Percentiles rank a stretch among this genome's conserved stretches.
Evolutionary conservation across 2,888 invertebrate species (phyloP).

Genomic region (Tanypteryx hageni): DNA sequence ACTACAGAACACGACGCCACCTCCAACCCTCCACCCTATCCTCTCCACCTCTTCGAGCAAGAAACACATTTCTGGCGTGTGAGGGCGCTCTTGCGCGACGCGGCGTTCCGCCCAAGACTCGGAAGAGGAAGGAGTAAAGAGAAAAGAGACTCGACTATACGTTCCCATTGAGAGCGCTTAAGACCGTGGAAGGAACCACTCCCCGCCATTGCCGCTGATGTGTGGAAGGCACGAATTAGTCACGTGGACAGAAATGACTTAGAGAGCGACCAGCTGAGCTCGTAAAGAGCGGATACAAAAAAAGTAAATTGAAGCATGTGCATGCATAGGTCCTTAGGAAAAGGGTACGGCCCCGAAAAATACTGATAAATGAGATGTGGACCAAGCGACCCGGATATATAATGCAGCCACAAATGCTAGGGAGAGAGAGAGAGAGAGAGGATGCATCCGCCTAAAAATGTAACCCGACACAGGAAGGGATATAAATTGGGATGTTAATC

Average conservation of each 20-base stretch:
- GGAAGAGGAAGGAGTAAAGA: neutral
- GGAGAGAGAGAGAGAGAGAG: neutral
- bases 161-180: neutral
- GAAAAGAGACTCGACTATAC: neutral
- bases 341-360: too few relatives aligned
- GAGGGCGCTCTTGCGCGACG: neutral
- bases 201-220: neutral
- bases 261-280: neutral
- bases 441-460: neutral
- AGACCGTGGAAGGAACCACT: neutral
- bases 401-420: neutral
- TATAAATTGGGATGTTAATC: neutral
- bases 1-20: neutral
- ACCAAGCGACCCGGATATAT: neutral
- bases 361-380: neutral
- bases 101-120: neutral
- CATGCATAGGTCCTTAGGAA: too few relatives aligned
- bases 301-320: neutral
- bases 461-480: neutral
- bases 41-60: neutral
- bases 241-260: conserved; percentile 10
- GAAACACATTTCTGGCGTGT: neutral
- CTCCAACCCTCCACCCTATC: neutral
- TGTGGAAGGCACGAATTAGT: neutral
- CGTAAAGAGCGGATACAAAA: neutral